Conservation (phyloP, 2,888 invertebrate species). For the Nowickia ferox region DNA sequence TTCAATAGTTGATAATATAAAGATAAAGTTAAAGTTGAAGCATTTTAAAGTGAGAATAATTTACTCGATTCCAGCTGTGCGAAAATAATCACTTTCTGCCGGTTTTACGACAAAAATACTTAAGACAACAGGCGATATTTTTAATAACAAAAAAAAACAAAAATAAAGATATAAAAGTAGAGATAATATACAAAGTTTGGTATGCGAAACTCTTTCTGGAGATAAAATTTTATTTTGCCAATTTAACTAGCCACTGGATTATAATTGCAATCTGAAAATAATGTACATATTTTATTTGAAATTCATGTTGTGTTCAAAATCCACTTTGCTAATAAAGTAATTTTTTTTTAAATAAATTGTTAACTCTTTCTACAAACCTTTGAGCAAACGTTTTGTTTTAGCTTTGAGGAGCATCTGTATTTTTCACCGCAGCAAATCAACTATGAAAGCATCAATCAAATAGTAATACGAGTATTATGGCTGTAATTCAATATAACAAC, state of each 20-base stretch:
- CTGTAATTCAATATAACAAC: not conserved
- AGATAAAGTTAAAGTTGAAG: not conserved
- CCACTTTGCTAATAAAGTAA: no score
- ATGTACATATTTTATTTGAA: not conserved
- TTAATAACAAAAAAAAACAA: not conserved
- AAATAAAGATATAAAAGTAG: not conserved
- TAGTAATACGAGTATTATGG: conserved; percentile 24
- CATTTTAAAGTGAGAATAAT: not conserved
- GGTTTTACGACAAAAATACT: not conserved
- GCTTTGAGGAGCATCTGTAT: conserved; percentile 18
- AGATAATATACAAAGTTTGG: conserved; percentile 9
- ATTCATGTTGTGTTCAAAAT: not conserved
- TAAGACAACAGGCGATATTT: conserved; percentile 51
- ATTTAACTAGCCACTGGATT: not conserved
- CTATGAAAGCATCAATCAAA: conserved; percentile 27
- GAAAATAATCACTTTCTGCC: conserved; percentile 18
- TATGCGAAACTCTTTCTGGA: not conserved
- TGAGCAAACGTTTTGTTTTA: conserved; percentile 1
- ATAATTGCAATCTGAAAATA: not conserved
- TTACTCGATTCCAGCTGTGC: conserved; percentile 44
- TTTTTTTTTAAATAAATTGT: not conserved
- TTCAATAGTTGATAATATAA: not conserved
- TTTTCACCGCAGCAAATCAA: conserved; percentile 26
- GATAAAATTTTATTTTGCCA: not conserved
- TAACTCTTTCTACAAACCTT: not conserved